Percentiles rank a stretch among this genome's conserved stretches.
phyloP scores from a whole-genome alignment of 2,113 vertebrate genomes.

The Sturnus vulgaris region DNA sequence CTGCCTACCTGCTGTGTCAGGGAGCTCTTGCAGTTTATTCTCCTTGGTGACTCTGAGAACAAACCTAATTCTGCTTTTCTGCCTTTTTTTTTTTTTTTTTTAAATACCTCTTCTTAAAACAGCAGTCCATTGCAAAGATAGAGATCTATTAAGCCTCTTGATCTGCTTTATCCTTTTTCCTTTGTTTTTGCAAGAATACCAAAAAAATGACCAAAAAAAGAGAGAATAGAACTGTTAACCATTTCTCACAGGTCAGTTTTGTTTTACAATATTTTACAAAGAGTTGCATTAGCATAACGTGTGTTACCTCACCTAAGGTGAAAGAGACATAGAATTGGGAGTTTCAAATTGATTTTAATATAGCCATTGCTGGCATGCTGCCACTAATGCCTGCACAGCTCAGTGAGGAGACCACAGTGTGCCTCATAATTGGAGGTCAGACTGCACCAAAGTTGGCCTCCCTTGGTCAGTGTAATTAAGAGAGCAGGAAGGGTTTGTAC shows the following conservation, averaged over 20 bases:
- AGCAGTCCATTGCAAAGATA: neutral
- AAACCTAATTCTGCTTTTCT: neutral
- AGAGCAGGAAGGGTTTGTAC: neutral
- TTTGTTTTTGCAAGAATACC: neutral
- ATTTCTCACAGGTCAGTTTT: neutral
- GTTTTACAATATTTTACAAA: conserved; percentile 5
- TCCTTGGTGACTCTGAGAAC: neutral
- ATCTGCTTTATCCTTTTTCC: neutral
- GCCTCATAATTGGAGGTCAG: conserved; percentile 42
- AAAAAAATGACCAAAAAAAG: neutral
- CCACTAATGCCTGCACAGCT: conserved; percentile 23
- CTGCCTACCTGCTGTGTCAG: neutral
- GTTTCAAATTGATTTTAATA: conserved; percentile 59
- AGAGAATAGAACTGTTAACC: neutral
- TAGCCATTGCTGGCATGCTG: conserved; percentile 48
- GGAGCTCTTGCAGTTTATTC: neutral
- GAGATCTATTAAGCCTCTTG: neutral
- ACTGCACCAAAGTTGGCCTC: neutral
- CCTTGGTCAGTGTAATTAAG: conserved; percentile 32
- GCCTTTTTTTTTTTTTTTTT: neutral
- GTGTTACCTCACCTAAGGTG: conserved; percentile 33
- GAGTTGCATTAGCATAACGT: conserved; percentile 6
- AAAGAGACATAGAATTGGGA: conserved; percentile 17
- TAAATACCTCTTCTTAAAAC: neutral
- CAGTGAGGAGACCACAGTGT: neutral